A percentile compares a stretch with the other conserved stretches of the same genome.
phyloP scores from a whole-genome alignment of 2,888 invertebrate species.

The Gortyna flavago region DNA sequence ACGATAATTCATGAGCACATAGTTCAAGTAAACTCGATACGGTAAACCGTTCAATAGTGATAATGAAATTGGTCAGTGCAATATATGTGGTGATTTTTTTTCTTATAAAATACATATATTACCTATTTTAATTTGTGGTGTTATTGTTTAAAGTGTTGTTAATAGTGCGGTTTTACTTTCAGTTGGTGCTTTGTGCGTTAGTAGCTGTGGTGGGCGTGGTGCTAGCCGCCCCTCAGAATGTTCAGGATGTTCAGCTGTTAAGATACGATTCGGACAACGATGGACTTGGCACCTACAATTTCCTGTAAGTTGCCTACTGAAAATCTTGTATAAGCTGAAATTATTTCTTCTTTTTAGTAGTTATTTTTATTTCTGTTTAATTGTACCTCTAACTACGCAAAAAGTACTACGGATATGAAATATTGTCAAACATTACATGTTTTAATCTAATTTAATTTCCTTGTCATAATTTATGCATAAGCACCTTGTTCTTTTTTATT shows the following conservation, averaged over 20 bases:
- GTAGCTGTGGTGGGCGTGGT: slow-evolving; percentile 74
- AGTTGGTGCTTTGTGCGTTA: slow-evolving; percentile 85
- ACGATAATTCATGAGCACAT: slow-evolving; percentile 76
- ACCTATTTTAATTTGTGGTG: slow-evolving; percentile 25
- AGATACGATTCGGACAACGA: slow-evolving; percentile 81
- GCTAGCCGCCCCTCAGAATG: slow-evolving; percentile 78
- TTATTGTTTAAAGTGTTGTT: slow-evolving; percentile 57
- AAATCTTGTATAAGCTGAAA: not conserved
- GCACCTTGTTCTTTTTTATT: not conserved
- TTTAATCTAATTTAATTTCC: not conserved
- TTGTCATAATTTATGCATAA: not conserved
- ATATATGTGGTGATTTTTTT: slow-evolving; percentile 51
- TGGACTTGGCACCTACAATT: slow-evolving; percentile 82
- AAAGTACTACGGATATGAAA: not conserved
- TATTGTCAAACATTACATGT: not conserved
- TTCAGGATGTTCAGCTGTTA: slow-evolving; percentile 78
- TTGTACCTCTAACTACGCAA: not conserved
- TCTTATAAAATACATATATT: slow-evolving; percentile 15
- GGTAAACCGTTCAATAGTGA: slow-evolving; percentile 71
- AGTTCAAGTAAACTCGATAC: slow-evolving; percentile 75
- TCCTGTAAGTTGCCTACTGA: slow-evolving; percentile 72
- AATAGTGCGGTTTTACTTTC: slow-evolving; percentile 68
- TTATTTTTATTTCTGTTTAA: not conserved
- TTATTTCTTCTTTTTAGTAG: too few relatives aligned
- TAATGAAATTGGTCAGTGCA: slow-evolving; percentile 83